Evolutionary conservation across 2,888 invertebrate species (phyloP), one percentile per base, ranked within the genome.

Genomic region (Ceramica pisi): DNA sequence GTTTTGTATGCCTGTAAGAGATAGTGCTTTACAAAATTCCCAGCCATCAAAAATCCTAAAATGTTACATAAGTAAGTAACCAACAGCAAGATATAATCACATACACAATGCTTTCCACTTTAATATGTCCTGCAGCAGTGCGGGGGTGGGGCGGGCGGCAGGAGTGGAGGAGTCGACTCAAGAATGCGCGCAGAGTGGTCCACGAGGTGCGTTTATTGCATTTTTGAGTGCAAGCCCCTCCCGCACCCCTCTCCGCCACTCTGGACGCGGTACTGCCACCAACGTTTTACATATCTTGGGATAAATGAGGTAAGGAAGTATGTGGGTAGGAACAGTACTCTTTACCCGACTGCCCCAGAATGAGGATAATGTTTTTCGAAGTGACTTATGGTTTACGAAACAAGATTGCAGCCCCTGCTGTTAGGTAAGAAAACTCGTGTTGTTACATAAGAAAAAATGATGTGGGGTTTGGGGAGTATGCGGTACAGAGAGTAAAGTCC

Each of bases 141-240:
- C 60, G 50, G 72, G 50, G 69, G 71, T 21, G 26, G 35, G 72
- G 38, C 23, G 66, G 14, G 68, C 53, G 60, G 74, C 53, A 64
- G 72, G 72, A 56, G 73, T 62, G 38, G 69, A 59, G 71, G 64
- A 64, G 72, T 65, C 75, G 77, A 68, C 81, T 84, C 80, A 81
- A 84, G 86, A 85, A 86, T 86, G 86, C 82, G 76, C 78, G 67
- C 50, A 57, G 78, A 85, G 83, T 72, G 84, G 80, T 70, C 87
- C 86, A 68, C 76, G 75, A 85, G 87, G 87, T 88, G 88, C 88
- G 88, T 92, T 92, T 92, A 92, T 92, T 92, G 92, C 92, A 92
- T 92, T 91, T 92, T 90, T 89, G 90, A 91, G 90, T 83, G 84
- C 84, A 69, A 69, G 82, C 75, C 59, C 44, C 48, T 51, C 41